phyloP scores from a whole-genome alignment of 2,113 vertebrate species.

The Apus apus region DNA sequence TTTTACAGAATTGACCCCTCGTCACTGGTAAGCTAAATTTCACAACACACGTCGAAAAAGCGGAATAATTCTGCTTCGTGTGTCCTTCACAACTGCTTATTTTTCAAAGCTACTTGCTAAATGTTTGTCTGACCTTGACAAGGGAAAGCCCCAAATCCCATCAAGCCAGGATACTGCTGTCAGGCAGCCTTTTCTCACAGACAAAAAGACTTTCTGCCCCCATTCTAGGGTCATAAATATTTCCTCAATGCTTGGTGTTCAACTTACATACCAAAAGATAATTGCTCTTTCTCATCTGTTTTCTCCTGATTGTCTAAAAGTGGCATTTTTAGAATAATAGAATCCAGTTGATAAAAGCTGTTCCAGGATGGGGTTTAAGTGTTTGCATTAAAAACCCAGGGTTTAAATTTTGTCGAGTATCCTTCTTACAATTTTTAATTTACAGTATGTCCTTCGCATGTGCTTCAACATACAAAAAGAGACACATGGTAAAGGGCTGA shows the following conservation, averaged over 20 bases:
- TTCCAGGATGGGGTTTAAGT: background rate
- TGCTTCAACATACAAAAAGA: background rate
- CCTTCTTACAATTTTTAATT: background rate
- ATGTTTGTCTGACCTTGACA: conserved; percentile 2
- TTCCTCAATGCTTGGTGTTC: background rate
- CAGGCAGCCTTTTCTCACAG: background rate
- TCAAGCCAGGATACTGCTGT: background rate
- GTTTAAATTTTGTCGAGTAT: background rate
- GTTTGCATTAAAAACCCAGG: background rate
- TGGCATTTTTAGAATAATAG: background rate
- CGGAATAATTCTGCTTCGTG: background rate
- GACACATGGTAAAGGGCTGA: background rate
- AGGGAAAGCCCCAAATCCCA: background rate
- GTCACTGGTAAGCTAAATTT: background rate
- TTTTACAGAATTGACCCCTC: background rate
- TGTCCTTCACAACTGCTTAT: background rate
- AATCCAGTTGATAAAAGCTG: background rate
- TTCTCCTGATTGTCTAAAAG: background rate
- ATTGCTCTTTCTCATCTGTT: background rate
- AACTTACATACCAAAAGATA: background rate
- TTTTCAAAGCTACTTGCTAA: conserved; percentile 3
- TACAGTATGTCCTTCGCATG: background rate
- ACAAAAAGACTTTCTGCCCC: background rate
- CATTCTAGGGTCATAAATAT: background rate
- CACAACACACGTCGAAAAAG: background rate